Base-by-base conservation (phyloP, 2,888 invertebrate genomes). In the Eristalinus sepulchralis region DNA sequence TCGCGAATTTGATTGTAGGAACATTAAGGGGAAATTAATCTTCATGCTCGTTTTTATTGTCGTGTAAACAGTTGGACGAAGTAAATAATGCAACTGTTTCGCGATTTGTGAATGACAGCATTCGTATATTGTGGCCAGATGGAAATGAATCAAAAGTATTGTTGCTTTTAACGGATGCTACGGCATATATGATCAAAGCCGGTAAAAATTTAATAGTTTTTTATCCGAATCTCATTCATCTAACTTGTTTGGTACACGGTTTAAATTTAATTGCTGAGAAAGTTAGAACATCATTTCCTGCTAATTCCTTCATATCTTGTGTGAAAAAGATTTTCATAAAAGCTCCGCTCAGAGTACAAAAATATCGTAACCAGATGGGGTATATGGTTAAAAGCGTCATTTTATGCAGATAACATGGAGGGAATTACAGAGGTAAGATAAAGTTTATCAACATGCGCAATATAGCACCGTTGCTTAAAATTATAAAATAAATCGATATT, bases 371-470 rank as follows among this genome's bases (percentile, higher is more conserved):
- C 82, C 36, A 70, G 82, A 78, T 79, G 78, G 78, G 67, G 82
- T 66, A 79, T 78, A 75, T 82, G 66, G 82, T 82, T 82, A 71
- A 82, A 82, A 62, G 78, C 78, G 33, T 73, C 70, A 81, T 86
- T 81, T 77, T 77, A 68, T 68, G 77, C 55, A 72, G 66, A 77
- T 62, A 78, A 68, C 68, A 83, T 78, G 57, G 67, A 83, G 39
- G 83, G 77, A 60, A 77, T 77, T 71, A 76, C 64, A 71, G 62
- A 67, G 67, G 64, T 67, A 77, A 77, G 47, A 79, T 66, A 53
- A 53, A 59, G n/a, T n/a, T n/a, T n/a, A n/a, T n/a, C n/a, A n/a
- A n/a, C n/a, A n/a, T n/a, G n/a, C n/a, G n/a, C n/a, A n/a, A n/a
- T n/a, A n/a, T n/a, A n/a, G n/a, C n/a, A n/a, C n/a, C n/a, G n/a